Percentiles rank a stretch among this genome's conserved stretches.
phyloP scores from a whole-genome alignment of 2,888 invertebrate species.

The Cheilosia grossa region DNA sequence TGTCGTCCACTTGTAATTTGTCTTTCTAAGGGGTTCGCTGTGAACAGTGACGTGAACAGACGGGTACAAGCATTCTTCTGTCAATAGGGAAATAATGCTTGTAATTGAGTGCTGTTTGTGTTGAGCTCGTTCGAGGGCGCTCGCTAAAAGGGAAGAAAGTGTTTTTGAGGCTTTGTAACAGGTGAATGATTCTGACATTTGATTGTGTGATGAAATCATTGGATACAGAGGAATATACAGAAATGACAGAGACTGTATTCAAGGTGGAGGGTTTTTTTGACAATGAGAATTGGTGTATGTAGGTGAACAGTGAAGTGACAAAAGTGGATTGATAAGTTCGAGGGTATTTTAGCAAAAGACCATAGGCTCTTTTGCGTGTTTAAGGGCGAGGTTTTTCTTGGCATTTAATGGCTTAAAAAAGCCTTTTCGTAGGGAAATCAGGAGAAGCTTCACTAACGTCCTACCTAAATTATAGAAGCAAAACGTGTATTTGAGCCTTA shows the following conservation, averaged over 20 bases:
- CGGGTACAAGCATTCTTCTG: constrained; percentile 52
- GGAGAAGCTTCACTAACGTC: too few relatives aligned
- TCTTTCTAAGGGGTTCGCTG: constrained; percentile 38
- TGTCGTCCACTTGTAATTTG: constrained; percentile 51
- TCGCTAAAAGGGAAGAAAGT: constrained; percentile 3
- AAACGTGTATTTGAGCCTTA: too few relatives aligned
- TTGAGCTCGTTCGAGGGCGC: neutral
- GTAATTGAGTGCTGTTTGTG: constrained; percentile 58
- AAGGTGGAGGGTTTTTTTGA: neutral
- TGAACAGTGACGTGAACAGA: constrained; percentile 37
- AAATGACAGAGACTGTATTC: neutral
- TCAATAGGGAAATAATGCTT: constrained; percentile 64
- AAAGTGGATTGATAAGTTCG: too few relatives aligned
- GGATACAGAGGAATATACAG: neutral
- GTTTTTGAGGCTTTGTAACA: constrained; percentile 34
- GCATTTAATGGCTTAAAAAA: too few relatives aligned
- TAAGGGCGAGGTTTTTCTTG: too few relatives aligned
- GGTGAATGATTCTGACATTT: constrained; percentile 47
- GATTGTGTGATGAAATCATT: constrained; percentile 23
- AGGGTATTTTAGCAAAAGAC: too few relatives aligned
- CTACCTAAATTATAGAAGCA: too few relatives aligned
- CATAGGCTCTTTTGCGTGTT: too few relatives aligned
- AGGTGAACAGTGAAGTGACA: too few relatives aligned
- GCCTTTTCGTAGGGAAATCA: too few relatives aligned
- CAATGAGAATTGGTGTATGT: neutral